A percentile compares a stretch with the other conserved stretches of the same genome.
Evolutionary conservation across 2,888 invertebrate species (phyloP).

Genomic region (Drosophila flavopinicola): DNA sequence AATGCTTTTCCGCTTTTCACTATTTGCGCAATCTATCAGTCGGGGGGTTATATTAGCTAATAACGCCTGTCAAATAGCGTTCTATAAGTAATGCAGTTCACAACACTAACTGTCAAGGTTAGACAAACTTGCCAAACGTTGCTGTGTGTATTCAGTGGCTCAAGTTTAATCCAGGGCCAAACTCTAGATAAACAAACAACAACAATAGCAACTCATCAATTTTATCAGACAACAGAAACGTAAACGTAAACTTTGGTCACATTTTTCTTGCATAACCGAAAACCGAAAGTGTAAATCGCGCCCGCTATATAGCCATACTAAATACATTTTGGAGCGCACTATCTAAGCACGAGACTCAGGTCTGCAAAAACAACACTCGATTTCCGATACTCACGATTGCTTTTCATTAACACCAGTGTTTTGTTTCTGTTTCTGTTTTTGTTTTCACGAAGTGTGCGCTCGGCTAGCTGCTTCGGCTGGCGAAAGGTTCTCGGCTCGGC

Average conservation of each 20-base stretch:
- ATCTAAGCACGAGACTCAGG: conserved; percentile 75
- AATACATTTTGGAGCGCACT: conserved; percentile 25
- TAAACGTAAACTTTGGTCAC: conserved; percentile 61
- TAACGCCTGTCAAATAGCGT: conserved; percentile 31
- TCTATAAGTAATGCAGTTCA: conserved; percentile 34
- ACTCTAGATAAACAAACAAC: conserved; percentile 33
- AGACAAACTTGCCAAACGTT: conserved; percentile 13
- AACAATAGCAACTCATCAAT: conserved; percentile 48
- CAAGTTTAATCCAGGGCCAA: conserved; percentile 62
- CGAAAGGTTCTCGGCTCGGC: conserved; percentile 43
- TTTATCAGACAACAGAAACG: conserved; percentile 56
- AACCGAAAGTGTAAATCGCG: conserved; percentile 22
- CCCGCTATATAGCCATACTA: conserved; percentile 24
- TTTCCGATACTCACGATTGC: conserved; percentile 13
- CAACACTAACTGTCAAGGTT: conserved; percentile 42
- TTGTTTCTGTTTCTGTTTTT: not conserved
- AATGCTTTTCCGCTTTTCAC: conserved; percentile 14
- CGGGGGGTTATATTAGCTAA: conserved; percentile 35
- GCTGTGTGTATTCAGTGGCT: conserved; percentile 53
- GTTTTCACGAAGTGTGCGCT: conserved; percentile 11
- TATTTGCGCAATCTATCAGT: conserved; percentile 47
- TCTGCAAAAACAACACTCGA: conserved; percentile 11
- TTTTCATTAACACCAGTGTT: conserved; percentile 36
- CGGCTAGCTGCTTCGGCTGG: conserved; percentile 23
- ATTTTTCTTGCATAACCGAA: conserved; percentile 67